Evolutionary conservation across 2,797 vertebrate species (phyloP), one percentile per base, ranked within the genome.

Genomic region (Epinephelus awoara): DNA sequence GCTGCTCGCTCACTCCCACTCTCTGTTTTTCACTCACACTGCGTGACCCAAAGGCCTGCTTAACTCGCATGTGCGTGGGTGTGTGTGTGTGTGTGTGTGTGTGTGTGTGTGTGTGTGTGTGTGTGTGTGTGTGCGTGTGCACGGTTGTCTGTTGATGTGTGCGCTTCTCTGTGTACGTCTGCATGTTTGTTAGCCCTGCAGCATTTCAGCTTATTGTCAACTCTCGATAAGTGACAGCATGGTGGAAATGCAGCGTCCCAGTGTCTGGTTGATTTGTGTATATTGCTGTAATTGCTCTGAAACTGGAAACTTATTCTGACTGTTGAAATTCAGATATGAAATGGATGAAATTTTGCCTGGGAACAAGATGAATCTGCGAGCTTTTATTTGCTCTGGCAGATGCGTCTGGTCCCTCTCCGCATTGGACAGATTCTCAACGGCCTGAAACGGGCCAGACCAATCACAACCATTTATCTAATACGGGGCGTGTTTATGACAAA

Each of bases 21-120:
- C 90, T 89, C 89, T 86, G 90, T 87, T 90, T 94, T 88, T 89
- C 91, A 83, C 89, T 93, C 93, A 92, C 87, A 94, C 92, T 93
- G 92, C 77, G 90, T 88, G 92, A 94, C 92, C 92, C 92, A 91
- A 83, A 94, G 93, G 91, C 93, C 93, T 94, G 88, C 90, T 93
- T 92, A 88, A 90, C 85, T 91, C 51, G 80, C 65, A 78, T 71
- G 89, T 69, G 75, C n/a, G n/a, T n/a, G n/a, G n/a, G n/a, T n/a
- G n/a, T n/a, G n/a, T 75, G 3, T 15, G 56, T 70, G 79, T 79
- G 81, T 71, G 85, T 21, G 77, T 56, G 55, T 82, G 51, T 65
- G 58, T 18, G 56, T 68, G 87, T 71, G 57, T 76, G 77, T 73
- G 29, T 70, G 79, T 56, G 87, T 78, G 87, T 91, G 84, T 88